phyloP scores from a whole-genome alignment of 2,113 vertebrate species.

The Halichoeres trimaculatus region DNA sequence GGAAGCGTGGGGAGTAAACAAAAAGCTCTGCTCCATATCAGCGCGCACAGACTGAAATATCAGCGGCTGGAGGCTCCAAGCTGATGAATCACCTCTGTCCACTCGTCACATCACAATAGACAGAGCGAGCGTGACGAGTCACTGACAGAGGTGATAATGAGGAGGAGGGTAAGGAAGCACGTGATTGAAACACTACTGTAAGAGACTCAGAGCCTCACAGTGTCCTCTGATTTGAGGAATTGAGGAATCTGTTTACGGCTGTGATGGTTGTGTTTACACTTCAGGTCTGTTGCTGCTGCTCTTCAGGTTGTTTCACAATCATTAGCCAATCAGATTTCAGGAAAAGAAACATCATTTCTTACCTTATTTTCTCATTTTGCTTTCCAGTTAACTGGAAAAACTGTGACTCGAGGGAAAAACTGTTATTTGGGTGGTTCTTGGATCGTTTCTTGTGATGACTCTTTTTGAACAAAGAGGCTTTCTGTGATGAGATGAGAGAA shows the following conservation, averaged over 20 bases:
- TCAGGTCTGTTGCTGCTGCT: not conserved
- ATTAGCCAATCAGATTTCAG: not conserved
- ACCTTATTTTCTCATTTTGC: not conserved
- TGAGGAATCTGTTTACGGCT: too few relatives aligned
- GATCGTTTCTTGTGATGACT: too few relatives aligned
- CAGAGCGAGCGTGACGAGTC: not conserved
- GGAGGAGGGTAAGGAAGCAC: slow-evolving; percentile 2
- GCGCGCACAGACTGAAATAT: slow-evolving; percentile 28
- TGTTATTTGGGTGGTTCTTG: not conserved
- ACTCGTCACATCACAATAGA: slow-evolving; percentile 36
- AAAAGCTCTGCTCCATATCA: slow-evolving; percentile 4
- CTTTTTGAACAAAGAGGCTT: too few relatives aligned
- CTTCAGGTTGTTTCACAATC: not conserved
- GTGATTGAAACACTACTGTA: not conserved
- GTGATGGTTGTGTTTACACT: not conserved
- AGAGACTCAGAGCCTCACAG: not conserved
- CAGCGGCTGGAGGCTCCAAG: slow-evolving; percentile 1
- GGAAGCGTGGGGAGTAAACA: slow-evolving; percentile 43
- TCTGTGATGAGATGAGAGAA: too few relatives aligned
- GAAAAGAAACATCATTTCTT: not conserved
- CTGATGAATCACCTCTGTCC: slow-evolving; percentile 30
- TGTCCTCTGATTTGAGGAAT: too few relatives aligned
- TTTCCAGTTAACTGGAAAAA: not conserved
- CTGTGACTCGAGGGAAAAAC: not conserved
- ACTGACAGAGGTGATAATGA: slow-evolving; percentile 16